Base-by-base conservation (phyloP, 2,888 invertebrate genomes). In the Ischnura elegans region DNA sequence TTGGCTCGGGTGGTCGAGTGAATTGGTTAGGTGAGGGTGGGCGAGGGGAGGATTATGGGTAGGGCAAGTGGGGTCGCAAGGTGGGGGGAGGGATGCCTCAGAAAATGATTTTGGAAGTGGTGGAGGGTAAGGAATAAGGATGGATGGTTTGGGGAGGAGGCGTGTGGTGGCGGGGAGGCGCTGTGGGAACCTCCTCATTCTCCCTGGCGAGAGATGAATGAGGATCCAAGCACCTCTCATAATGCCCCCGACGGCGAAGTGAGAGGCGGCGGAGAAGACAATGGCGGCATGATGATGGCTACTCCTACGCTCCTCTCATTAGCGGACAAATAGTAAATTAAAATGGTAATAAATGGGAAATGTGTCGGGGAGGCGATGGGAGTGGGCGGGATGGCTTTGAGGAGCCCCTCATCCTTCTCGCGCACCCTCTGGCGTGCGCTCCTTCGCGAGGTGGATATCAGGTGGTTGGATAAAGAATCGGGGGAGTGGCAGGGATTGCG, bases 281-380 rank as follows among this genome's bases (percentile, higher is more conserved):
- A 90, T 90, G 36, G 90, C n/a, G 42, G 61, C 61, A 90, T 90
- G 61, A 90, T 90, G 90, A 90, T 61, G 61, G 25, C 90, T 61
- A 90, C 90, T 90, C 90, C 90, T 55, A 42, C 61, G 42, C 43
- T 43, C 61, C 90, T 90, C 61, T 90, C 90, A 90, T 90, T 43
- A 90, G 90, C 61, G 90, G 61, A 90, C 61, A 90, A 42, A 61
- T 66, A 61, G 61, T 61, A 90, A 90, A 90, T 90, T 90, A 90
- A 90, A 90, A 66, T 66, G 90, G 61, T 90, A 90, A 90, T 90
- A 61, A 55, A 90, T 90, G n/a, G 90, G 90, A 90, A 76, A 76
- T 76, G 13, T 76, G 76, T 76, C 76, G 29, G 36, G 3, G 36
- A 43, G 90, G 36, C 55, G 51, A 42, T 55, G 55, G 21, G 55